phyloP scores from a whole-genome alignment of 2,797 vertebrate genomes.

The Rhabdophis nuchalis region DNA sequence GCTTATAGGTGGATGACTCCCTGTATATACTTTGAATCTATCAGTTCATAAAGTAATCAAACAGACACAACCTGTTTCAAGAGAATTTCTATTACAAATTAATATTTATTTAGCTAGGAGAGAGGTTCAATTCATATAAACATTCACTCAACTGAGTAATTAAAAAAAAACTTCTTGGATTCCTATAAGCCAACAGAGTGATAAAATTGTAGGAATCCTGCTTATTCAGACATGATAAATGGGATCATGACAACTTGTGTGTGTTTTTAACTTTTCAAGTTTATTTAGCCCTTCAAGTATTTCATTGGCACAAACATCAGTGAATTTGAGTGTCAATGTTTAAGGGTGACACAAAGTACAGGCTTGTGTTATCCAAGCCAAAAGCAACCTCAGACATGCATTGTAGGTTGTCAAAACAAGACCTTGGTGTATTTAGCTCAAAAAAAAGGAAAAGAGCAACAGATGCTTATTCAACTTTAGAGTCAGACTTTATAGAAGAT shows the following conservation, averaged over 20 bases:
- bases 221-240: neutral
- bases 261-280: neutral
- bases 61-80: neutral
- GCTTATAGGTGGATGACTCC: neutral
- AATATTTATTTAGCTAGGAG: neutral
- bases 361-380: neutral
- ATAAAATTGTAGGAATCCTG: neutral
- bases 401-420: neutral
- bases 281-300: neutral
- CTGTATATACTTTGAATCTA: neutral
- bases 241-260: neutral
- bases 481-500: neutral
- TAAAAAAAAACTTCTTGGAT: neutral
- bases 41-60: neutral
- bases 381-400: neutral
- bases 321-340: neutral
- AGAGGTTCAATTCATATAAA: neutral
- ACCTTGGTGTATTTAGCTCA: neutral
- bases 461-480: conserved; percentile 8
- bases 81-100: neutral
- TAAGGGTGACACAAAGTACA: neutral
- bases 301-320: neutral
- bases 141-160: neutral
- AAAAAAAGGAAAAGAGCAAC: neutral
- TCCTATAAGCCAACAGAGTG: neutral